Base-by-base conservation (phyloP, 2,888 invertebrate species). In the Epirrhoe tristata region DNA sequence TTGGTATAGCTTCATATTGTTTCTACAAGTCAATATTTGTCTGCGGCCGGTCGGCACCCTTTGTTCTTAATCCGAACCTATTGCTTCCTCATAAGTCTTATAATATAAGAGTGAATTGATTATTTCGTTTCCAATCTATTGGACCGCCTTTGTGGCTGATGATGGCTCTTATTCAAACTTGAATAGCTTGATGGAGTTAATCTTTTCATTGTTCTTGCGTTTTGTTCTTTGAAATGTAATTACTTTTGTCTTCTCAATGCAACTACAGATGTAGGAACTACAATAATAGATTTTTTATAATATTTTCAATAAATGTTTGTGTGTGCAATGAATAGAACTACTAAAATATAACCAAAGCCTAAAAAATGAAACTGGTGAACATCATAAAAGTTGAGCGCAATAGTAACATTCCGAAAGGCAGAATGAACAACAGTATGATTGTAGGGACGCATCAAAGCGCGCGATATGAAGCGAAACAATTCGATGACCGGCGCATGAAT, bases 21-120 rank as follows among this genome's bases (percentile, higher is more conserved):
- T 92, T 93, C 90, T 90, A 87, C 85, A 75, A 92, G 91, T 94
- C 93, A 93, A 94, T 94, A 93, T 94, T 94, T 93, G 92, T 88
- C 88, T 82, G 85, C 80, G 81, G 82, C 77, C 84, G 76, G 88
- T 85, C 91, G 93, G 92, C 89, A 67, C 74, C 81, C 90, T 91
- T 93, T 93, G 89, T 88, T 81, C 71, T 77, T 89, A 90, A 91
- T 90, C 87, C 89, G 83, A 67, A 81, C 83, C 85, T 84, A 87
- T 86, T 84, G 87, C 88, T 87, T 85, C 86, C 85, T 88, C 83
- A 78, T 82, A 81, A 82, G 53, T 55, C 62, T 52, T 62, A 66
- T 86, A 89, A 92, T 84, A 90, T 88, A 90, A 90, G 91, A 91
- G 84, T 79, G 82, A 89, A 91, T 90, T 87, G 89, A 91, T 90